Evolutionary conservation across 2,888 invertebrate genomes (phyloP), one percentile per base, ranked within the genome.

Genomic region (Caenorhabditis sp.): DNA sequence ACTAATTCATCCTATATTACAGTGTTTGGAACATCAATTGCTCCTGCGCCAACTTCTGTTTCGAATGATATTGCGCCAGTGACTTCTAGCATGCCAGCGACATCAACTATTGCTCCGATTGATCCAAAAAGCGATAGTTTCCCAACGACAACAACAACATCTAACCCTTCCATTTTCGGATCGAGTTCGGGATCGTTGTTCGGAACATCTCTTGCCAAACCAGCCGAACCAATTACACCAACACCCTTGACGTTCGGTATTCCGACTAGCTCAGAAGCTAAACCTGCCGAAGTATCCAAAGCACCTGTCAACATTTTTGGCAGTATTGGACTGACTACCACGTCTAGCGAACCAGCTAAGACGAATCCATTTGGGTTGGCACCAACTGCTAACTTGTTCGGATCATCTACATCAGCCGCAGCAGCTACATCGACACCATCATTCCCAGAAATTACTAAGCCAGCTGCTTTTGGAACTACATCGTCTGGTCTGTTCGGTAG

Each of bases 371-470:
- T 26, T 58, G 23, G 43, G n/a, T n/a, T n/a, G 8, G 19, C 17
- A 1, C 10, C 65, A 23, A 53, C 58, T 2, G 23, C 53, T 17
- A 60, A 49, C 27, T 5, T 66, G 27, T 66, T 66, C 23, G 61
- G 57, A 12, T 26, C 59, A 26, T 49, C 26, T 27, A 17, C 59
- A 53, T 37, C 57, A 1, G 17, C 64, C 0, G 21, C 19, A 10
- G 5, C 31, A 4, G 31, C 31, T 31, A 5, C 17, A 17, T 3
- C 43, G 14, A 5, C 55, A 0, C 19, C 65, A 8, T 12, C 36
- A 21, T 51, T 14, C n/a, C 27, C 36, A 26, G 58, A 58, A 24
- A 0, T 24, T 5, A 12, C 58, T 5, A 58, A 51, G 23, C 53
- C 65, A 21, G n/a, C 53, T 3, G 43, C 53, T 37, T 65, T 58